phyloP scores from a whole-genome alignment of 2,797 vertebrate genomes.

The Corythornis leucogaster region DNA sequence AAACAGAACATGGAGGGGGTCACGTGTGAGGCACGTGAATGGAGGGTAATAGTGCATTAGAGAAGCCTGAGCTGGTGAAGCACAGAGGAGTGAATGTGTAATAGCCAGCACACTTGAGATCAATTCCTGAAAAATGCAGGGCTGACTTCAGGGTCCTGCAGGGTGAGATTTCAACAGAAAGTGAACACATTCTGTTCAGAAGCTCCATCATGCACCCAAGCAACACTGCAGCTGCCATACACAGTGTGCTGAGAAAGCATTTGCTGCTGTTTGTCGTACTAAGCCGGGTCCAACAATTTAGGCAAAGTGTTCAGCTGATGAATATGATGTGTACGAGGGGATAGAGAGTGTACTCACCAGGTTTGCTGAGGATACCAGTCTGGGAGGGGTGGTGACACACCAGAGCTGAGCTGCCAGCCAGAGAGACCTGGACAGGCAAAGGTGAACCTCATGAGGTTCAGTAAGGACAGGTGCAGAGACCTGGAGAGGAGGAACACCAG shows the following conservation, averaged over 20 bases:
- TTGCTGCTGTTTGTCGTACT: not conserved
- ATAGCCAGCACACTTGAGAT: not conserved
- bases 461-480: too few relatives aligned
- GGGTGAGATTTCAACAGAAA: not conserved
- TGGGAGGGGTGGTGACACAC: too few relatives aligned
- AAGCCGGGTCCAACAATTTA: not conserved
- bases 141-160: not conserved
- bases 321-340: too few relatives aligned
- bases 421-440: too few relatives aligned
- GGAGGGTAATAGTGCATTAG: not conserved
- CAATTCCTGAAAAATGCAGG: not conserved
- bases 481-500: too few relatives aligned
- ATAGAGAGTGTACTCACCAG: too few relatives aligned
- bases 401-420: too few relatives aligned
- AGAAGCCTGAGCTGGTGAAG: not conserved
- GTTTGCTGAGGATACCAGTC: too few relatives aligned
- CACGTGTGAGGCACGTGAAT: not conserved
- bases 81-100: not conserved
- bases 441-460: too few relatives aligned
- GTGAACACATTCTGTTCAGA: not conserved
- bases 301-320: not conserved
- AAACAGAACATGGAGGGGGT: fast-evolving
- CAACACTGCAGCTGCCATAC: not conserved
- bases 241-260: not conserved
- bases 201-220: not conserved